Percentiles rank a stretch among this genome's conserved stretches.
Conservation (phyloP, 92 coral and sea anemone species). For the Porites divaricata region DNA sequence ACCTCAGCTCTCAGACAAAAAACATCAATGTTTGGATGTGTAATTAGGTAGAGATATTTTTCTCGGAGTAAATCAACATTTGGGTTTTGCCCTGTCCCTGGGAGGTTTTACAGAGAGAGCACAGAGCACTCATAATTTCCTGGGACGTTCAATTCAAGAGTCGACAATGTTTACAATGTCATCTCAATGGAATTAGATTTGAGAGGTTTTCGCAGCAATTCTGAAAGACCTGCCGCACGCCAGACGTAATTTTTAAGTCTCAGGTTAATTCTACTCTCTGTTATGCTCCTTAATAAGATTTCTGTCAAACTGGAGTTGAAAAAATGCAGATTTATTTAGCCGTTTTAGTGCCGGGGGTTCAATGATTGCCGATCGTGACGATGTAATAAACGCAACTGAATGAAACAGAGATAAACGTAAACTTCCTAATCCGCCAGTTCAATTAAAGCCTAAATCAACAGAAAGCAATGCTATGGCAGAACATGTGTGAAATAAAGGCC, state of each 20-base stretch:
- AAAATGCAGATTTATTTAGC: slow-evolving; percentile 12
- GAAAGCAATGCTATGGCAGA: slow-evolving; percentile 46
- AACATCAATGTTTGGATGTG: not conserved
- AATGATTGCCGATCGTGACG: slow-evolving; percentile 61
- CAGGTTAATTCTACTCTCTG: not conserved
- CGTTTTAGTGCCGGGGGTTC: slow-evolving; percentile 14
- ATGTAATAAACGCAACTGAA: slow-evolving; percentile 72
- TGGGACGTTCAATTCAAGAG: slow-evolving; percentile 34
- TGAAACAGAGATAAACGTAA: slow-evolving; percentile 69
- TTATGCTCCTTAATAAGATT: not conserved
- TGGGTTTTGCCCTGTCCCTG: slow-evolving; percentile 24
- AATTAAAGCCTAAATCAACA: slow-evolving; percentile 79
- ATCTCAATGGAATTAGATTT: slow-evolving; percentile 60
- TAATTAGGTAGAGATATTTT: slow-evolving; percentile 24
- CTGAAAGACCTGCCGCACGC: not conserved
- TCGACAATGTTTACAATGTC: slow-evolving; percentile 63
- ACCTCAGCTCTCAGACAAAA: not conserved
- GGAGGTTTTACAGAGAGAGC: slow-evolving; percentile 15
- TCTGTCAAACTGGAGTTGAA: slow-evolving; percentile 8
- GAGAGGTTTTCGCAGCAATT: slow-evolving; percentile 51
- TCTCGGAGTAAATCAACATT: slow-evolving; percentile 16
- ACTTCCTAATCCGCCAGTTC: slow-evolving; percentile 87
- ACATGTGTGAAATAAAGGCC: slow-evolving; percentile 75
- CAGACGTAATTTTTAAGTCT: not conserved
- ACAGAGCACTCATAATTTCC: slow-evolving; percentile 39